Evolutionary conservation across 2,797 vertebrate species (phyloP).

Genomic region (Corythornis leucogaster): DNA sequence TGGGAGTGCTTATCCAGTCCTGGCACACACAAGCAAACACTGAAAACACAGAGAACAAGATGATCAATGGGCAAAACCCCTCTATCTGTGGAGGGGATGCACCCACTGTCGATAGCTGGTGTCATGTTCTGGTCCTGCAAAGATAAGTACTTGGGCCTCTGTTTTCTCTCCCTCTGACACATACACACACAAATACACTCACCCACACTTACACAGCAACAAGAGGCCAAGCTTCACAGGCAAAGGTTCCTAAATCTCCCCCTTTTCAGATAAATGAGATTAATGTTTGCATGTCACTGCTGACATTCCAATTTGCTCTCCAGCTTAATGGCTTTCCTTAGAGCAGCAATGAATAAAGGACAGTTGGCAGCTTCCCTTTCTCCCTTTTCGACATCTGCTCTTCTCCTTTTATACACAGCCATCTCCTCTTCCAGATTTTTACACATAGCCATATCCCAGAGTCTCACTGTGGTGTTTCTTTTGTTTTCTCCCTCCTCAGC

Average conservation of each 20-base stretch:
- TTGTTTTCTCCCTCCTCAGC: background rate
- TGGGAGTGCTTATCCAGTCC: background rate
- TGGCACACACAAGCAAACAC: background rate
- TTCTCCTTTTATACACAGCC: background rate
- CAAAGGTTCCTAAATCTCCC: background rate
- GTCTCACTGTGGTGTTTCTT: background rate
- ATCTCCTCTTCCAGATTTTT: background rate
- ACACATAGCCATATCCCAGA: background rate
- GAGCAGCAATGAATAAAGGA: background rate
- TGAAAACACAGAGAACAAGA: background rate
- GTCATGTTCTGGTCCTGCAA: background rate
- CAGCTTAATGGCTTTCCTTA: background rate
- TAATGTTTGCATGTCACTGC: background rate
- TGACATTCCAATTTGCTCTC: constrained; percentile 31
- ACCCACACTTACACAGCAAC: background rate
- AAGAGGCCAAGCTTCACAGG: background rate
- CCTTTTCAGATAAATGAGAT: constrained; percentile 1
- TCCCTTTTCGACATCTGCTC: background rate
- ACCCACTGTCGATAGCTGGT: background rate
- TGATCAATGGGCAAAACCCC: background rate
- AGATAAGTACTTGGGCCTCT: constrained; percentile 10
- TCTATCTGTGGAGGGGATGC: background rate
- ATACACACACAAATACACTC: background rate
- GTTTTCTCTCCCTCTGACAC: constrained; percentile 17
- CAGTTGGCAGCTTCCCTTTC: background rate